Evolutionary conservation across 2,888 invertebrate genomes (phyloP).

Genomic region (Leistus spinibarbis): DNA sequence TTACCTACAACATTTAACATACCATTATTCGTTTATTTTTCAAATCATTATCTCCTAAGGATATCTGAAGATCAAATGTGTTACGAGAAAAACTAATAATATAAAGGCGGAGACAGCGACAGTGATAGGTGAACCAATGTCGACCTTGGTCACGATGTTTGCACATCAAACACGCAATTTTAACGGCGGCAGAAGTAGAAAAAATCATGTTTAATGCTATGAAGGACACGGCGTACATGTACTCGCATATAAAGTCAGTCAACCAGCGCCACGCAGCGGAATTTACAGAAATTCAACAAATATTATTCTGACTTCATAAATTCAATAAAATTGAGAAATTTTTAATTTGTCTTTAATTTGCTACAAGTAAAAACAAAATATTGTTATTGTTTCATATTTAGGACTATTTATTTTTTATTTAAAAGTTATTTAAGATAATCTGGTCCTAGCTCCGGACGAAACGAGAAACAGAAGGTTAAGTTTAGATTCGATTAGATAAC

Average conservation of each 20-base stretch:
- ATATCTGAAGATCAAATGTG: neutral
- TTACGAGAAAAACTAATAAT: neutral
- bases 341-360: neutral
- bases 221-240: neutral
- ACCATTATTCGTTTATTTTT: neutral
- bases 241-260: neutral
- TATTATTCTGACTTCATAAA: neutral
- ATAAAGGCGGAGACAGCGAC: neutral
- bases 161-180: slow-evolving; percentile 34
- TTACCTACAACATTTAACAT: neutral
- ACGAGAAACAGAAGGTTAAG: too few relatives aligned
- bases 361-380: too few relatives aligned
- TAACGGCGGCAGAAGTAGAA: neutral
- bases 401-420: too few relatives aligned
- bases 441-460: too few relatives aligned
- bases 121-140: neutral
- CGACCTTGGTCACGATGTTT: slow-evolving; percentile 36
- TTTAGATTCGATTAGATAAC: too few relatives aligned
- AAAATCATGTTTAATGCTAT: neutral
- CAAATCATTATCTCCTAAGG: neutral
- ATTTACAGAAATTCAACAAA: neutral
- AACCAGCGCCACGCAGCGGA: neutral
- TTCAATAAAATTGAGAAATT: neutral
- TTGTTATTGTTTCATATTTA: too few relatives aligned
- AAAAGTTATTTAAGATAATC: too few relatives aligned